Base-by-base conservation (phyloP, 2,113 vertebrate genomes). In the Emydocephalus ijimae region DNA sequence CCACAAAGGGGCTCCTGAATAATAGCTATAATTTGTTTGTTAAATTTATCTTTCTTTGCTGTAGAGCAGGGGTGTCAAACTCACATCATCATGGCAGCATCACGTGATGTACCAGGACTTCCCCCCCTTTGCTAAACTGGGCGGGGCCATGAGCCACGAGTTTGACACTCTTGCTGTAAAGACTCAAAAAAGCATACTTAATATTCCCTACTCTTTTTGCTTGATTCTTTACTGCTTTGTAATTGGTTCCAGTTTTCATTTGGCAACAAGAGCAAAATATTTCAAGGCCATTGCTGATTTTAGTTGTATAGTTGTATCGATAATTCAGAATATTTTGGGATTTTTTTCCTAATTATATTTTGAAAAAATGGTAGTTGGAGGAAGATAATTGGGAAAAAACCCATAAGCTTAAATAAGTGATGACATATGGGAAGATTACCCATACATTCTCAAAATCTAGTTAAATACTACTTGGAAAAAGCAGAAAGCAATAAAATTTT, bases 1-100 rank as follows among this genome's bases (percentile, higher is more conserved):
- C 91, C n/a, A 56, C 69, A 85, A 74, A 90, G 34, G 93, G 69
- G 50, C 34, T 91, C 81, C 52, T 56, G 90, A 56, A 43, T 85
- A 85, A 85, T 52, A 24, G 55, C 59, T 55, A 26, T 45, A 56
- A 81, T 81, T 43, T 81, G 34, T 43, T 81, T 81, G 34, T 39
- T 81, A 81, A 39, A 81, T 81, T 81, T 20, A 43, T 43, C 74
- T 81, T 81, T 81, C 18, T 81, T 39, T 43, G 34, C n/a, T 39
- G n/a, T 18, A 81, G 15, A 52, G 50, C 50, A 52, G 50, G 50
- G 50, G 10, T 52, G 11, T 52, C 50, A 52, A 52, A 52, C 11
- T 52, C 11, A 12, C 2, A 0, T 52, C 10, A 2, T 52, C 50
- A 52, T 52, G 50, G 50, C 50, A 52, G 10, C 50, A 12, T 52